A percentile compares a stretch with the other conserved stretches of the same genome.
These are phyloP conservation scores for Gadus macrocephalus DNA, from an alignment of 2,113 vertebrate species.

Conservation along the genomic window DNA sequence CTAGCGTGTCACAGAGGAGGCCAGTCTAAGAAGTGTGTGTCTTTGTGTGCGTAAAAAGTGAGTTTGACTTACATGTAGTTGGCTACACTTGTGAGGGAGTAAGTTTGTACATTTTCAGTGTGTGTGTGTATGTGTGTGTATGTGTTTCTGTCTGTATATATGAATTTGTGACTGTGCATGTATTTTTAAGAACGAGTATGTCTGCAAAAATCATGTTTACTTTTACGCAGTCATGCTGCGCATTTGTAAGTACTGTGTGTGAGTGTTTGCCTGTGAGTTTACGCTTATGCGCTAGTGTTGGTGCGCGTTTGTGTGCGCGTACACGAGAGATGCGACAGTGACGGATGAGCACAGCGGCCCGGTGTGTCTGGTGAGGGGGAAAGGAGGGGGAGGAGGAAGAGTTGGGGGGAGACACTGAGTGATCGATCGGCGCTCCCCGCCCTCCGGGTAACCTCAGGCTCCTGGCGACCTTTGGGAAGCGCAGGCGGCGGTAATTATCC, in stretches of 20 bases:
- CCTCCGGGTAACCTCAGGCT: conserved; percentile 61
- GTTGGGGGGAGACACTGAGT: conserved; percentile 27
- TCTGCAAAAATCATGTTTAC: no score
- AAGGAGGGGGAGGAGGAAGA: no score
- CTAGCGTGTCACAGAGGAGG: no score
- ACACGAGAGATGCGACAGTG: conserved; percentile 49
- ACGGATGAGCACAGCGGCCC: conserved; percentile 55
- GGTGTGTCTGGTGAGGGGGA: conserved; percentile 21
- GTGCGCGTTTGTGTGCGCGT: conserved; percentile 17
- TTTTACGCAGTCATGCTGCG: no score
- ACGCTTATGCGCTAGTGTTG: conserved; percentile 4
- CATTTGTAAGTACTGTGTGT: no score
- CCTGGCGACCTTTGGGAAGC: conserved; percentile 64
- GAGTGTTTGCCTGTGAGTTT: conserved; percentile 3
- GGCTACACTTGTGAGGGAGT: not conserved
- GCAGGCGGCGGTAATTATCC: conserved; percentile 59
- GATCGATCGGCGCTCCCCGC: conserved; percentile 63
- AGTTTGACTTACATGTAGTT: no score
- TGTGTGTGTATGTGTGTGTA: not conserved
- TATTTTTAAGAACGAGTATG: no score
- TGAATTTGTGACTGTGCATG: not conserved
- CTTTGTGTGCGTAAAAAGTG: not conserved
- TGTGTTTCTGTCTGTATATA: not conserved
- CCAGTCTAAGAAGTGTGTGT: not conserved
- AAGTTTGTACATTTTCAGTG: not conserved